Base-by-base conservation (phyloP, 2,888 invertebrate genomes). In the Sinhomidia bicolor region DNA sequence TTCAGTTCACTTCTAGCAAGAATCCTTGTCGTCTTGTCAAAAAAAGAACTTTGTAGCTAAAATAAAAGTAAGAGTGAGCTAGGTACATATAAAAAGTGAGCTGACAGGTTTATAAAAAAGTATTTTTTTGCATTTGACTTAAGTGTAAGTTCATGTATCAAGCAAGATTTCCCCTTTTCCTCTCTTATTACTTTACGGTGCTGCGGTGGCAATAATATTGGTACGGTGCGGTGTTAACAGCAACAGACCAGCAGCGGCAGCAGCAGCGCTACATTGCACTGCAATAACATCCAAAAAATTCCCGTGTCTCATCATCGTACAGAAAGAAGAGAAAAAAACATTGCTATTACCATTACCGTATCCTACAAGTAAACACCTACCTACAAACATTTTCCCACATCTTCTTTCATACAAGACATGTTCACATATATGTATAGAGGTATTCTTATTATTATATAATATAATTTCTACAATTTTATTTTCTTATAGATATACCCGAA, bases 291-390 rank as follows among this genome's bases (percentile, higher is more conserved):
- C 36, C 57, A 47, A 47, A 74, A 74, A 47, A 74, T 47, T 47
- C 74, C 74, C 74, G 47, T 74, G 74, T 47, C 74, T 74, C 74
- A 74, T 44, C 23, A 44, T 47, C 71, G 44, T 71, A n/a, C n/a
- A n/a, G n/a, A n/a, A n/a, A n/a, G n/a, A n/a, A n/a, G n/a, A n/a
- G n/a, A n/a, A 3, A 23, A 60, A 9, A 23, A 5, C 23, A 54
- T 17, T 54, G n/a, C 17, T 17, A 29, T 26, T 23, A 29, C 26
- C 60, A 26, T 29, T 26, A 60, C 60, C 26, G 26, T 26, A 47
- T 47, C 14, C 47, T 47, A 47, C 47, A 47, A 47, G 47, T 47
- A 47, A 47, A 47, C 47, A n/a, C n/a, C n/a, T n/a, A n/a, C n/a
- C n/a, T n/a, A n/a, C n/a, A n/a, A n/a, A n/a, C n/a, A n/a, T n/a